phyloP scores from a whole-genome alignment of 1,140 invertebrate genomes.

The Matsumurasca onukii region DNA sequence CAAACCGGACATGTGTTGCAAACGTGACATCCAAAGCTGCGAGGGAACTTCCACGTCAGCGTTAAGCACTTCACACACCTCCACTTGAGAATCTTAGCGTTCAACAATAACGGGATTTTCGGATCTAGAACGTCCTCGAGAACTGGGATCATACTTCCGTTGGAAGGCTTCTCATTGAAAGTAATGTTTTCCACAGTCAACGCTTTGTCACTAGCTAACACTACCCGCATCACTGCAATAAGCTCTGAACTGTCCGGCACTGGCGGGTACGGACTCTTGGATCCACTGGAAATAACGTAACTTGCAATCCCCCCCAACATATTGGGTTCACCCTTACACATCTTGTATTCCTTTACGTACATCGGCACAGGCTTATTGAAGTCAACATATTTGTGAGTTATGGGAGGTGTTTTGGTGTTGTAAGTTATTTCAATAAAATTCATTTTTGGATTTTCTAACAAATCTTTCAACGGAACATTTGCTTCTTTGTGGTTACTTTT shows the following conservation, averaged over 20 bases:
- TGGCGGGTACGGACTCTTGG: not conserved
- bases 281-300: not conserved
- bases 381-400: not conserved
- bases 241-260: not conserved
- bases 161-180: conserved; percentile 1
- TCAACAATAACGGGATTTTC: conserved; percentile 10
- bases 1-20: conserved; percentile 8
- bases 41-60: conserved; percentile 9
- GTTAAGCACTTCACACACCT: not conserved
- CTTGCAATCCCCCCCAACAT: not conserved
- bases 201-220: not conserved
- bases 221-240: conserved; percentile 9
- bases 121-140: conserved; percentile 8
- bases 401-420: not conserved
- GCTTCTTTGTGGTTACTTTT: not conserved
- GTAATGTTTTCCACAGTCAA: conserved; percentile 17
- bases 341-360: not conserved
- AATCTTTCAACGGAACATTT: not conserved
- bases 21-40: not conserved
- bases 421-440: not conserved
- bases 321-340: not conserved
- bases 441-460: conserved; percentile 3
- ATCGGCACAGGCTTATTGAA: conserved; percentile 13
- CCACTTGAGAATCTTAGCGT: conserved; percentile 12
- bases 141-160: not conserved